phyloP scores from a whole-genome alignment of 2,888 invertebrate species.

The Apodemia hepburni region DNA sequence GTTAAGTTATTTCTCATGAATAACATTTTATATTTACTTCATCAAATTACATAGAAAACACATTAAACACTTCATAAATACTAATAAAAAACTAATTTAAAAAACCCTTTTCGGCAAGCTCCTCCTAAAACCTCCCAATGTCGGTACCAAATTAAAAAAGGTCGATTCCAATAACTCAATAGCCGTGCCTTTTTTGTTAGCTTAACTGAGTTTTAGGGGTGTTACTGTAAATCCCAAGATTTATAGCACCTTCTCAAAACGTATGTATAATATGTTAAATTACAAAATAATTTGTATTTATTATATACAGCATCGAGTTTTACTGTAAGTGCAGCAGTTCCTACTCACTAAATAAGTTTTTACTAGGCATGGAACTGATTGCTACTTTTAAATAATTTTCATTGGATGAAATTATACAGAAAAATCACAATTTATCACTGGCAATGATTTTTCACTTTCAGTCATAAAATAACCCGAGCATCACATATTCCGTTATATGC shows the following conservation, averaged over 20 bases:
- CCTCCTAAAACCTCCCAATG: neutral
- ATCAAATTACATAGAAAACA: neutral
- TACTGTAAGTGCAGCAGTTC: too few relatives aligned
- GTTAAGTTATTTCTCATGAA: too few relatives aligned
- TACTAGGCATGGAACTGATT: too few relatives aligned
- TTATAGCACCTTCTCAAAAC: neutral
- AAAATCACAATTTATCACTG: too few relatives aligned
- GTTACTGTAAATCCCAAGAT: neutral
- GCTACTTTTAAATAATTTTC: too few relatives aligned
- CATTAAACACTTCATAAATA: neutral
- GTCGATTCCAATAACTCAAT: conserved; percentile 8
- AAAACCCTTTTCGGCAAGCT: neutral
- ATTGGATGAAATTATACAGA: too few relatives aligned
- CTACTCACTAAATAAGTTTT: too few relatives aligned
- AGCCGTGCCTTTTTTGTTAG: neutral
- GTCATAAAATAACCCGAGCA: too few relatives aligned
- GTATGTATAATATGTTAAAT: neutral
- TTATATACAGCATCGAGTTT: too few relatives aligned
- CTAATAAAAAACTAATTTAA: neutral
- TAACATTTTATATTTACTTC: neutral
- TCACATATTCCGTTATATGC: too few relatives aligned
- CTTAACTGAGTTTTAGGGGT: conserved; percentile 1
- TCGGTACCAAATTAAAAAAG: conserved; percentile 4
- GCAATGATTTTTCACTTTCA: too few relatives aligned
- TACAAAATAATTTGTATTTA: too few relatives aligned